These are phyloP conservation scores for Bombus picipes DNA, from an alignment of 1,140 invertebrate genomes.

Conservation along the genomic window DNA sequence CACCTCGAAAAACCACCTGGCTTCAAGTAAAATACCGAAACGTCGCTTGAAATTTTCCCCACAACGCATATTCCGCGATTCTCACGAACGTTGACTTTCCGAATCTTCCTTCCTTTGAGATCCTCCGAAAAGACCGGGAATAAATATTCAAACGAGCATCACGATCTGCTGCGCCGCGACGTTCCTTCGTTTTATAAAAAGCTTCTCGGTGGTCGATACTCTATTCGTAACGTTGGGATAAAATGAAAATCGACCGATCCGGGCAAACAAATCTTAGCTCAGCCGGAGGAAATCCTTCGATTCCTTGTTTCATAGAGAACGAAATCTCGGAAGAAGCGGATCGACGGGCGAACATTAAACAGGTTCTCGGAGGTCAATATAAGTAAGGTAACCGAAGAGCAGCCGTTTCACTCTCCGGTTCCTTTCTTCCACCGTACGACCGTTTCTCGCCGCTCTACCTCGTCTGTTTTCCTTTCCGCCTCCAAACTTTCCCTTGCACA, in stretches of 20 bases:
- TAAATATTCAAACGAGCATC: not conserved
- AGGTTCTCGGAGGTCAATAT: conserved; percentile 76
- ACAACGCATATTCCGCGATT: not conserved
- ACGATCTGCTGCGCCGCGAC: not conserved
- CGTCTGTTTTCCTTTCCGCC: conserved; percentile 22
- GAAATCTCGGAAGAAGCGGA: conserved; percentile 6
- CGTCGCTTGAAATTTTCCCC: conserved; percentile 7
- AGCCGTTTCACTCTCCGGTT: not conserved
- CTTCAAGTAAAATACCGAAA: not conserved
- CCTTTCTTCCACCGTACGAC: conserved; percentile 40
- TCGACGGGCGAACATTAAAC: conserved; percentile 71
- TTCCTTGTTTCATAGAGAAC: conserved; percentile 23
- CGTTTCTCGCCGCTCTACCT: conserved; percentile 58
- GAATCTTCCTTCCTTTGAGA: too few relatives aligned
- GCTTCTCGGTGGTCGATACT: not conserved
- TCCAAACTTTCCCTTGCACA: not conserved
- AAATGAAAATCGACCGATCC: not conserved
- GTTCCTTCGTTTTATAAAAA: not conserved
- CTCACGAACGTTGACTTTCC: not conserved
- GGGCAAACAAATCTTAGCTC: conserved; percentile 24
- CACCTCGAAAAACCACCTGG: not conserved
- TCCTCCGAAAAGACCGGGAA: too few relatives aligned
- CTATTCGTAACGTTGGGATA: not conserved
- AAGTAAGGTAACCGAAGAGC: conserved; percentile 48
- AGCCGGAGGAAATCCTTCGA: conserved; percentile 10